A percentile compares a stretch with the other conserved stretches of the same genome.
phyloP scores from a whole-genome alignment of 1,140 invertebrate genomes.

The Branchinecta lindahli region DNA sequence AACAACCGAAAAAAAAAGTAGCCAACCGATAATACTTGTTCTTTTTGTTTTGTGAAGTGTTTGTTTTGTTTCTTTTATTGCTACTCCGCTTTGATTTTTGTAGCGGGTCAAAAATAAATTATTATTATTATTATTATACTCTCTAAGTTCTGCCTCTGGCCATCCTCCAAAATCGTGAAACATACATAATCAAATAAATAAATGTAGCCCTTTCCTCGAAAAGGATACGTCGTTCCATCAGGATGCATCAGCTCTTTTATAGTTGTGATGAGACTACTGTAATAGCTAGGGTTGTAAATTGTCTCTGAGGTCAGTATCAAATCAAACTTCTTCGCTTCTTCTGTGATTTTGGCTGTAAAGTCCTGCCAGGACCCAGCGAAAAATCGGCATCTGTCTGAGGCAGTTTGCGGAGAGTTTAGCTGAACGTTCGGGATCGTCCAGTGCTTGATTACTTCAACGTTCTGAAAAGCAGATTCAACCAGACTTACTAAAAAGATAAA shows the following conservation, averaged over 20 bases:
- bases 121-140: no score
- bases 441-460: slow-evolving; percentile 51
- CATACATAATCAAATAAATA: no score
- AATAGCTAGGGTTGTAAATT: slow-evolving; percentile 67
- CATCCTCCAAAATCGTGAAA: no score
- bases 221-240: slow-evolving; percentile 41
- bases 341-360: slow-evolving; percentile 32
- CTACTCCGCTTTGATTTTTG: no score
- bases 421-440: slow-evolving; percentile 62
- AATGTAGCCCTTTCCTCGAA: neutral
- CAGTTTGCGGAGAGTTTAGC: slow-evolving; percentile 42
- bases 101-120: no score
- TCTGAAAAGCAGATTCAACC: slow-evolving; percentile 36
- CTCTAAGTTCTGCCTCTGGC: no score
- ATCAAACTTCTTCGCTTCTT: slow-evolving; percentile 47
- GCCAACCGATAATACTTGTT: no score
- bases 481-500: neutral
- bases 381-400: slow-evolving; percentile 40
- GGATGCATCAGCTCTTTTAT: slow-evolving; percentile 48
- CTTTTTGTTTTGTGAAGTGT: no score
- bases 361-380: slow-evolving; percentile 64
- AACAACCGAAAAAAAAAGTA: no score
- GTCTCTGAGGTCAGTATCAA: slow-evolving; percentile 75
- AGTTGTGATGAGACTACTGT: slow-evolving; percentile 51
- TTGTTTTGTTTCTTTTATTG: no score